Percentiles rank a stretch among this genome's conserved stretches.
These are phyloP conservation scores for Channa maculata DNA, from an alignment of 2,113 vertebrate genomes.

Conservation along the genomic window DNA sequence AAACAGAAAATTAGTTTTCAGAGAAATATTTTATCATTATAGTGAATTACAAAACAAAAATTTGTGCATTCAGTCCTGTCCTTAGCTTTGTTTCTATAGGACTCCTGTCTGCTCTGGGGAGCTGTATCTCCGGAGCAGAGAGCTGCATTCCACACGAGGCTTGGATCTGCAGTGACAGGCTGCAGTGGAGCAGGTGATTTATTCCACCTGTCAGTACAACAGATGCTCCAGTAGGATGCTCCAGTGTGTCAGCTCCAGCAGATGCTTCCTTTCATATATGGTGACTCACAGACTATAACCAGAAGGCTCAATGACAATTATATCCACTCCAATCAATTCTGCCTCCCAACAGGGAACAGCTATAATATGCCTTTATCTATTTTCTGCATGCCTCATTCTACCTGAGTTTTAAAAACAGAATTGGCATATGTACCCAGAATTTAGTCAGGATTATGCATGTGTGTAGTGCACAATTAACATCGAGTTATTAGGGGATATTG, in stretches of 20 bases:
- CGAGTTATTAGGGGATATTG: too few species aligned
- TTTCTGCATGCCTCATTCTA: neutral
- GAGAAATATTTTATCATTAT: too few species aligned
- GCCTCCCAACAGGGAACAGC: slow-evolving; percentile 5
- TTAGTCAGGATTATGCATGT: neutral
- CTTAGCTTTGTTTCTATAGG: neutral
- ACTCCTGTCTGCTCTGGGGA: neutral
- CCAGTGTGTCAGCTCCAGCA: slow-evolving; percentile 38
- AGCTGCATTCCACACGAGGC: slow-evolving; percentile 23
- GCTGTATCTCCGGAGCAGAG: slow-evolving; percentile 6
- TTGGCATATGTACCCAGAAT: too few species aligned
- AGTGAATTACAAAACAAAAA: too few species aligned
- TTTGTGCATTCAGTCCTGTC: neutral
- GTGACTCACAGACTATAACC: slow-evolving; percentile 28
- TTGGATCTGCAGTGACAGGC: slow-evolving; percentile 24
- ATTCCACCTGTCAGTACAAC: slow-evolving; percentile 61
- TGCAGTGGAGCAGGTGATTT: slow-evolving; percentile 58
- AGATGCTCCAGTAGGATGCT: slow-evolving; percentile 54
- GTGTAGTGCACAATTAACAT: too few species aligned
- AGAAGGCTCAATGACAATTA: slow-evolving; percentile 43
- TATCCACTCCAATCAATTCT: slow-evolving; percentile 36
- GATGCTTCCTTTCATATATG: slow-evolving; percentile 37
- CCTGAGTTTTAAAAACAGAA: too few species aligned
- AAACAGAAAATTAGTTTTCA: too few species aligned
- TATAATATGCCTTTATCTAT: neutral